phyloP scores from a whole-genome alignment of 2,113 vertebrate genomes.

The Nanorana parkeri region DNA sequence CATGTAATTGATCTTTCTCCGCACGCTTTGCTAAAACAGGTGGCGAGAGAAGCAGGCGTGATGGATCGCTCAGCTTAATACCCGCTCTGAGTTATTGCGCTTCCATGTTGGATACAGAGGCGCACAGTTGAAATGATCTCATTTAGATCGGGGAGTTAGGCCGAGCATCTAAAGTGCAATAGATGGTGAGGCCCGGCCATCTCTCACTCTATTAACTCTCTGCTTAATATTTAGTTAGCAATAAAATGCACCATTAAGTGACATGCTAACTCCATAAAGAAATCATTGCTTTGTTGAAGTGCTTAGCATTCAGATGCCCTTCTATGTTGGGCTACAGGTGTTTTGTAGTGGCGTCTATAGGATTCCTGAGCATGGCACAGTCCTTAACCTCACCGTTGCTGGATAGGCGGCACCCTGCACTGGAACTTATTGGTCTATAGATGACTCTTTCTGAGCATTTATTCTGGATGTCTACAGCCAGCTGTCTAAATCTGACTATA shows the following conservation, averaged over 20 bases:
- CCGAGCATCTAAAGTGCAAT: slow-evolving; percentile 43
- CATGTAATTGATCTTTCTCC: slow-evolving; percentile 38
- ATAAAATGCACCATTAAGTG: slow-evolving; percentile 57
- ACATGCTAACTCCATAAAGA: slow-evolving; percentile 54
- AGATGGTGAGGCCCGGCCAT: slow-evolving; percentile 32
- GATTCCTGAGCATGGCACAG: neutral
- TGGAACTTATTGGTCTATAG: no score
- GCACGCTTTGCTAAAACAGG: slow-evolving; percentile 31
- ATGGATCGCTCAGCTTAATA: slow-evolving; percentile 35
- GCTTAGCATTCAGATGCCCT: slow-evolving; percentile 51
- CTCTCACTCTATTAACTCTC: slow-evolving; percentile 49
- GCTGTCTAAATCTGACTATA: no score
- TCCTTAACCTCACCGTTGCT: slow-evolving; percentile 13
- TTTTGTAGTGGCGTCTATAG: neutral
- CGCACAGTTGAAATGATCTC: slow-evolving; percentile 48
- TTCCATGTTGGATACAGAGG: slow-evolving; percentile 45
- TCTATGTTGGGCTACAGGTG: slow-evolving; percentile 5
- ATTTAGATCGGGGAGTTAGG: slow-evolving; percentile 36
- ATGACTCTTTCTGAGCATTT: no score
- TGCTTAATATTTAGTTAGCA: slow-evolving; percentile 57
- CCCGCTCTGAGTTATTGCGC: slow-evolving; percentile 42
- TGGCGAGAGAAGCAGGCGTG: slow-evolving; percentile 11
- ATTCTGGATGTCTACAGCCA: no score
- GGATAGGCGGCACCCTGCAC: no score
- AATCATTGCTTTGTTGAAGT: slow-evolving; percentile 49